phyloP scores from a whole-genome alignment of 2,888 invertebrate species.

The Tigriopus californicus region DNA sequence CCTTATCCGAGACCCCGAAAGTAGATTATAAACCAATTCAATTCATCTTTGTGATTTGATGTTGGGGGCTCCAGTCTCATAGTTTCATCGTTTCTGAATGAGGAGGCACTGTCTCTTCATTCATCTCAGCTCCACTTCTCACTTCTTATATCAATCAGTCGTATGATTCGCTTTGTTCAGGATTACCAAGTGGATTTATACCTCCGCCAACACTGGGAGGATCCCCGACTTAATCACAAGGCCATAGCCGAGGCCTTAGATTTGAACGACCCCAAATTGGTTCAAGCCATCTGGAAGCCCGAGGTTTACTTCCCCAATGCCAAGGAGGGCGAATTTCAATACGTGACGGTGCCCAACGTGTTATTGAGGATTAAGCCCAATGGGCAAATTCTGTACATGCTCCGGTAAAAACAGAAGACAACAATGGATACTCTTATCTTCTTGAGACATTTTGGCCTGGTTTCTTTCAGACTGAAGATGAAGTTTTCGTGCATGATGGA shows the following conservation, averaged over 20 bases:
- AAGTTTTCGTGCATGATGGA: conserved; percentile 40
- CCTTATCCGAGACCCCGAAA: too few species aligned
- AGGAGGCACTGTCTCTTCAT: too few species aligned
- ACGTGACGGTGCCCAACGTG: conserved; percentile 34
- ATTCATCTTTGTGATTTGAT: too few species aligned
- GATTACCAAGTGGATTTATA: conserved; percentile 22
- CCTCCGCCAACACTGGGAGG: conserved; percentile 21
- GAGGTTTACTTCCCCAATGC: conserved; percentile 20
- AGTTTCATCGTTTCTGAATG: too few species aligned
- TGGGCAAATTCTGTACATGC: conserved; percentile 32
- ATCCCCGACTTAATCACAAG: conserved; percentile 21
- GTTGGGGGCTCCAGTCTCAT: too few species aligned
- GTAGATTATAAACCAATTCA: too few species aligned
- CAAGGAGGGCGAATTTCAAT: conserved; percentile 32
- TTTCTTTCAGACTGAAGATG: conserved; percentile 31
- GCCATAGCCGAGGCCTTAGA: conserved; percentile 21
- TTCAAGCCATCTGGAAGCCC: conserved; percentile 22
- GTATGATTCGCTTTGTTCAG: conserved; percentile 14
- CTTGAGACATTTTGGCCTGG: too few species aligned
- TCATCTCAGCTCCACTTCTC: too few species aligned
- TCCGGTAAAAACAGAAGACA: conserved; percentile 25
- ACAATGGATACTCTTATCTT: too few species aligned
- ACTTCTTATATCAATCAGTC: not conserved
- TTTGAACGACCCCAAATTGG: conserved; percentile 21
- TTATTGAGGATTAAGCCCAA: conserved; percentile 32